Base-by-base conservation (phyloP, 2,888 invertebrate genomes). In the Tenthredo scrophulariae region DNA sequence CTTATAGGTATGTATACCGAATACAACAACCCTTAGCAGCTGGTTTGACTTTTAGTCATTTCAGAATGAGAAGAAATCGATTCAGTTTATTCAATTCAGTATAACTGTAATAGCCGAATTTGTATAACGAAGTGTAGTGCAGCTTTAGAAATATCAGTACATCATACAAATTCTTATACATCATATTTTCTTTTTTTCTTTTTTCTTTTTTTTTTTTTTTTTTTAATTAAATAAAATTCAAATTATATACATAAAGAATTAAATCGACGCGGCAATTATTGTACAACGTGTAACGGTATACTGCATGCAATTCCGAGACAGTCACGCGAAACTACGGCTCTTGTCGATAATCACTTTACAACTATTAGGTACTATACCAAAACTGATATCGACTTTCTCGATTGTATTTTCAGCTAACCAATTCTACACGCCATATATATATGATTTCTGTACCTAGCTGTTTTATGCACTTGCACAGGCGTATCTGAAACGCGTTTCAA, bases 321-420 rank as follows among this genome's bases (percentile, higher is more conserved):
- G 62, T 62, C 62, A 62, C 26, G 62, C 62, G 62, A 62, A 62
- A 62, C 62, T 22, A 50, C 54, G 54, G 6, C 22, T 13, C 15
- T 43, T 18, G n/a, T 50, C 75, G 46, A 43, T 46, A 75, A 75
- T 43, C 75, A 75, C 46, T 43, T 50, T 50, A 13, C 75, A 75
- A 50, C 26, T 13, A 13, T 13, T 22, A 58, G 1, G 1, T 58
- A 58, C 74, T 7, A 37, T 15, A 75, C 75, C 70, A 75, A 75
- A 75, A 75, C 75, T 75, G 75, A 75, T 75, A 75, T 75, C 43
- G 75, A 75, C 43, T 46, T 46, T 50, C 75, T 43, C 43, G 75
- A 75, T 75, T 75, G 75, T 46, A 26, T 75, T 75, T 50, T 75
- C 7, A 72, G 26, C 13, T 62, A 62, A 22, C 62, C 62, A 62